A percentile compares a stretch with the other conserved stretches of the same genome.
phyloP scores from a whole-genome alignment of 2,888 invertebrate genomes.

The Sesamia inferens region DNA sequence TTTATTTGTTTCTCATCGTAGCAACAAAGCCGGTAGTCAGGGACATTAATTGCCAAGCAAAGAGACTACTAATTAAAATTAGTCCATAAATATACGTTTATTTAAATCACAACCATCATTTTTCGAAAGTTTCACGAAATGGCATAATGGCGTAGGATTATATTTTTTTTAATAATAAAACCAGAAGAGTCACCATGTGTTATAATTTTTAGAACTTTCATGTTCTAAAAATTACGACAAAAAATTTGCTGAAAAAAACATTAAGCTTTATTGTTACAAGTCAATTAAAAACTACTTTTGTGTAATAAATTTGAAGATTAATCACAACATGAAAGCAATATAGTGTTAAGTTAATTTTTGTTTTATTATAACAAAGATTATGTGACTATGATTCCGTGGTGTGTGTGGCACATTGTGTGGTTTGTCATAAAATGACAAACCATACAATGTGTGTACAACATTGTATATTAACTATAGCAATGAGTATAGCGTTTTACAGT shows the following conservation, averaged over 20 bases:
- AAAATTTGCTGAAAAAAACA: conserved; percentile 14
- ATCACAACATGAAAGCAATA: conserved; percentile 19
- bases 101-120: not conserved
- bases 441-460: no score
- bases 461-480: no score
- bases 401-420: not conserved
- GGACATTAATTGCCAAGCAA: not conserved
- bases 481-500: no score
- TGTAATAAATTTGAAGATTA: conserved; percentile 35
- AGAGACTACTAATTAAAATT: not conserved
- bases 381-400: conserved; percentile 7
- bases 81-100: not conserved
- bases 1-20: not conserved
- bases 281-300: conserved; percentile 34
- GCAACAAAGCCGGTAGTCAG: not conserved
- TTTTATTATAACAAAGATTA: conserved; percentile 27
- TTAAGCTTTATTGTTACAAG: not conserved
- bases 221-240: not conserved
- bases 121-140: not conserved
- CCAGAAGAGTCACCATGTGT: no score
- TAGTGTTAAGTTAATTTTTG: conserved; percentile 26
- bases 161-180: not conserved
- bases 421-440: not conserved
- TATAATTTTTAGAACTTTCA: no score
- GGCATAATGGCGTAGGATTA: not conserved